These are phyloP conservation scores for Lypha dubia DNA, from an alignment of 2,888 invertebrate species.

Conservation along the genomic window DNA sequence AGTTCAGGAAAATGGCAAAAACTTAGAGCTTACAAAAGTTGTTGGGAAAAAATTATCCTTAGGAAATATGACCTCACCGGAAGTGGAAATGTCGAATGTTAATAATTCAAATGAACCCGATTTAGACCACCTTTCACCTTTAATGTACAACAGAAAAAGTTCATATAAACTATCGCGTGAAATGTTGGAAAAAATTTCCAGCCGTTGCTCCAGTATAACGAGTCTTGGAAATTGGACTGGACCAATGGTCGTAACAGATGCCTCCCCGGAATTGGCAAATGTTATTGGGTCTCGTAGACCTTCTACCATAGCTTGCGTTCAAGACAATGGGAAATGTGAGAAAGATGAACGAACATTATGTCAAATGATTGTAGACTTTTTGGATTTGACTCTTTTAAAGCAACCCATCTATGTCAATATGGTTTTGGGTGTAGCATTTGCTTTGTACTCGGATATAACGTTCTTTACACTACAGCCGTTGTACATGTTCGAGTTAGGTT, in stretches of 20 bases:
- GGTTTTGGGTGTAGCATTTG: conserved; percentile 87
- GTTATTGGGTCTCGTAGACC: conserved; percentile 75
- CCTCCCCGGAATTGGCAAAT: conserved; percentile 78
- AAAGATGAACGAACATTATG: conserved; percentile 73
- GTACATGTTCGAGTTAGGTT: conserved; percentile 81
- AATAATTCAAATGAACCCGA: conserved; percentile 24
- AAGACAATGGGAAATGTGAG: not conserved
- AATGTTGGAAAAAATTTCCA: conserved; percentile 71
- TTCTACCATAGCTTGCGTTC: conserved; percentile 62
- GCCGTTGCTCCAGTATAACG: conserved; percentile 80
- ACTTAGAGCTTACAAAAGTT: not conserved
- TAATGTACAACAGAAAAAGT: conserved; percentile 54
- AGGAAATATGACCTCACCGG: not conserved
- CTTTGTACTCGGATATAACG: conserved; percentile 88
- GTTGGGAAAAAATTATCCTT: not conserved
- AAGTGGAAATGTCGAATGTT: not conserved
- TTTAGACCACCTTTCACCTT: conserved; percentile 63
- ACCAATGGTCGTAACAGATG: conserved; percentile 79
- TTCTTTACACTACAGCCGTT: conserved; percentile 89
- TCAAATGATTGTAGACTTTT: conserved; percentile 85
- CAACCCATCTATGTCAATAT: conserved; percentile 88
- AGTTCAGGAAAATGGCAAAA: conserved; percentile 74
- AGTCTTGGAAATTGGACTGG: conserved; percentile 83
- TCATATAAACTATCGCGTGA: conserved; percentile 73
- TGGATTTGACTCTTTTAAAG: conserved; percentile 87